These are phyloP conservation scores for Conus betulinus DNA, from an alignment of 1,140 invertebrate genomes.

Conservation along the genomic window DNA sequence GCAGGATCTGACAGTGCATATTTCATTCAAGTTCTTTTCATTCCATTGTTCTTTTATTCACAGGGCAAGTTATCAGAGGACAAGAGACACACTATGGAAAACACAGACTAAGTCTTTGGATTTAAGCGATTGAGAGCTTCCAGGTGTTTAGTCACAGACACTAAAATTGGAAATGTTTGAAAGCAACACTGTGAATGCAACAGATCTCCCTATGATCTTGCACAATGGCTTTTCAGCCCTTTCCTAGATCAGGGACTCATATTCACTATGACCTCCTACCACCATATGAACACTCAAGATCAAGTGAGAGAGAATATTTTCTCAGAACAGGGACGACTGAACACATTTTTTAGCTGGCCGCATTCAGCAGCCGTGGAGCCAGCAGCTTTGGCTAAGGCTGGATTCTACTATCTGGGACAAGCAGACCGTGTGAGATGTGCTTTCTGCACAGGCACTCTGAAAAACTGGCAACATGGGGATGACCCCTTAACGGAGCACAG, in stretches of 20 bases:
- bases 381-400: conserved; percentile 46
- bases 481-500: conserved; percentile 92
- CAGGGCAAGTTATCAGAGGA: no score
- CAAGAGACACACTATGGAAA: background rate
- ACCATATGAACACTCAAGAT: background rate
- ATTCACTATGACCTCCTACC: no score
- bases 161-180: background rate
- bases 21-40: background rate
- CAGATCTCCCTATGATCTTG: background rate
- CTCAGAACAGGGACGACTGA: conserved; percentile 29
- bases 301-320: background rate
- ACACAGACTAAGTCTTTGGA: background rate
- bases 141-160: background rate
- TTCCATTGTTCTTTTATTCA: background rate
- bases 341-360: conserved; percentile 32
- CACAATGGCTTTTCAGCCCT: background rate
- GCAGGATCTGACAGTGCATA: no score
- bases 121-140: no score
- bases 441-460: conserved; percentile 89
- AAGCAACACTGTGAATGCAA: background rate
- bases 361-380: conserved; percentile 16
- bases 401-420: conserved; percentile 69
- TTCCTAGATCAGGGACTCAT: no score
- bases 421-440: conserved; percentile 89
- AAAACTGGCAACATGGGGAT: conserved; percentile 90